Conservation (phyloP, 2,113 vertebrate genomes). For the Hydropotes inermis region DNA sequence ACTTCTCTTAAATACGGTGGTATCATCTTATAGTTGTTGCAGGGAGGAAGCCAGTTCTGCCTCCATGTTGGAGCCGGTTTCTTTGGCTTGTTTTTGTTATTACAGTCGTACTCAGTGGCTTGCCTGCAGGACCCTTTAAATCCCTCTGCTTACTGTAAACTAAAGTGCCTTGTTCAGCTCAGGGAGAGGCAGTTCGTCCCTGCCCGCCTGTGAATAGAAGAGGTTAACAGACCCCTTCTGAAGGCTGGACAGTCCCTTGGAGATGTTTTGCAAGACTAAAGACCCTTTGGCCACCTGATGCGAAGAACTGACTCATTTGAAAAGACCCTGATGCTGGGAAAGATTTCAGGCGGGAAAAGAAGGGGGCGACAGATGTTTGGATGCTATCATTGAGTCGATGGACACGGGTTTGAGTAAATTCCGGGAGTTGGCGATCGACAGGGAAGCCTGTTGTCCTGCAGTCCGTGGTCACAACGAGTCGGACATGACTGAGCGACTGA, state of each 20-base stretch:
- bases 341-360: neutral
- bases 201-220: neutral
- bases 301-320: neutral
- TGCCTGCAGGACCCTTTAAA: neutral
- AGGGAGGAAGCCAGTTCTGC: neutral
- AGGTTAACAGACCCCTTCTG: neutral
- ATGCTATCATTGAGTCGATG: neutral
- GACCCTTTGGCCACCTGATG: neutral
- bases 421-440: neutral
- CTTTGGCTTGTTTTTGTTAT: neutral
- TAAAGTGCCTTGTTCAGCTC: neutral
- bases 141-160: neutral
- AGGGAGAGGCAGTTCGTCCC: neutral
- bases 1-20: neutral
- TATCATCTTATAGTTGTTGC: neutral
- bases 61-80: neutral
- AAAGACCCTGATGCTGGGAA: neutral
- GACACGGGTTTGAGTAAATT: neutral
- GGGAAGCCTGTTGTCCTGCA: neutral
- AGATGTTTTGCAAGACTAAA: neutral
- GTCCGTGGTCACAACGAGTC: fast-evolving
- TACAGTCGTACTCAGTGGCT: neutral
- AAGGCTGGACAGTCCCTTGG: neutral
- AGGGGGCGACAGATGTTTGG: neutral
- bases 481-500: fast-evolving